A percentile compares a stretch with the other conserved stretches of the same genome.
phyloP scores from a whole-genome alignment of 2,888 invertebrate genomes.

The Geotrupes spiniger region DNA sequence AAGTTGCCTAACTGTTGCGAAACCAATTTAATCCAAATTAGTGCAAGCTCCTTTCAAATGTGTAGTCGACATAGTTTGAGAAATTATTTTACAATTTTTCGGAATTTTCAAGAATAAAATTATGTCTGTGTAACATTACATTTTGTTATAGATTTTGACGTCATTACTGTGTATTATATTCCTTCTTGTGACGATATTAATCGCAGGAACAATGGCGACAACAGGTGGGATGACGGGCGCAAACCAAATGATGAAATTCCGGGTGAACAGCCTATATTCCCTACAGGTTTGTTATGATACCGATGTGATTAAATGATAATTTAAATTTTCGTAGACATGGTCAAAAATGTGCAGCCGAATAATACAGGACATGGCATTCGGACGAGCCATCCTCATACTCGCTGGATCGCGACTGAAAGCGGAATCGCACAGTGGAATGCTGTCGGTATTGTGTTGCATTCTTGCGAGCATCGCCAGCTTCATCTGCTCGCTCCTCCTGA shows the following conservation, averaged over 20 bases:
- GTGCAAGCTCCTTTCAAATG: no score
- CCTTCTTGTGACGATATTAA: slow-evolving; percentile 4
- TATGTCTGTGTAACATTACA: background rate
- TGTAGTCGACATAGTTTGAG: no score
- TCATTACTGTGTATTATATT: slow-evolving; percentile 5
- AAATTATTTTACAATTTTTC: no score
- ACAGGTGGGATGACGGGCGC: background rate
- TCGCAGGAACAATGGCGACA: slow-evolving; percentile 10
- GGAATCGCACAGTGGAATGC: background rate
- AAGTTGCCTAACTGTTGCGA: no score
- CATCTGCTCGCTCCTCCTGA: slow-evolving; percentile 10
- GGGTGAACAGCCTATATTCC: slow-evolving; percentile 1
- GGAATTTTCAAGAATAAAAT: no score
- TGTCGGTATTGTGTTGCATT: slow-evolving; percentile 10
- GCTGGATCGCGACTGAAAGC: slow-evolving; percentile 8
- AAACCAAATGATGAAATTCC: background rate
- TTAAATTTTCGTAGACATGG: slow-evolving; percentile 8
- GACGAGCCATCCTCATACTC: slow-evolving; percentile 9
- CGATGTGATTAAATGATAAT: background rate
- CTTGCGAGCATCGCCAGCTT: background rate
- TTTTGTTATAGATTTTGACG: slow-evolving; percentile 6
- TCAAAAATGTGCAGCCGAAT: background rate
- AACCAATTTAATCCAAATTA: no score
- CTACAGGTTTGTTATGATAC: background rate
- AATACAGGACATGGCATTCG: slow-evolving; percentile 6